Evolutionary conservation across 2,797 vertebrate genomes (phyloP).

Genomic region (Pseudotriccus pelzelni): DNA sequence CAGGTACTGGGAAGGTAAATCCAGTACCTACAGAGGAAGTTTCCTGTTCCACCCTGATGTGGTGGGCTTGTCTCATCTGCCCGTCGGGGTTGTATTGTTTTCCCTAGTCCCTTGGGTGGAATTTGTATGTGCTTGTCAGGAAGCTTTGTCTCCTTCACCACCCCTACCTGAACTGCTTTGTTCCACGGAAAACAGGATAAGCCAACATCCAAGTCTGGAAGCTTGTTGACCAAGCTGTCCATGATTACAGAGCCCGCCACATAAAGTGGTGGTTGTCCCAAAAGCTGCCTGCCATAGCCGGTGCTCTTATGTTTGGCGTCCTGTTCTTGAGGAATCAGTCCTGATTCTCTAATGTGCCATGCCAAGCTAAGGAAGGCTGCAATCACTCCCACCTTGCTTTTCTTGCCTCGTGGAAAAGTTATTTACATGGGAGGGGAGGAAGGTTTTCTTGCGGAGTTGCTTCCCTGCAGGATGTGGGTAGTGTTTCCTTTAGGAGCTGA

Average conservation of each 20-base stretch:
- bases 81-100: neutral
- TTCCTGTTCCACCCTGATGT: neutral
- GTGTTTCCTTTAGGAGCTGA: neutral
- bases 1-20: neutral
- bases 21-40: neutral
- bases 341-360: neutral
- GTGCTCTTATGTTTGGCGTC: neutral
- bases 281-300: neutral
- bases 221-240: neutral
- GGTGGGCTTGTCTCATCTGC: neutral
- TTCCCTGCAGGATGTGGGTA: neutral
- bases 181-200: neutral
- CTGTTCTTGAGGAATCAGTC: neutral
- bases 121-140: neutral
- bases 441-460: neutral
- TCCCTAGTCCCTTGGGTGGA: neutral
- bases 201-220: neutral
- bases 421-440: neutral
- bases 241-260: neutral
- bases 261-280: neutral
- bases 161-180: neutral
- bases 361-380: neutral
- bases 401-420: neutral
- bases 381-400: neutral
- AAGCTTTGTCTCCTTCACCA: neutral